Conservation (phyloP, 2,888 invertebrate genomes). For the Neria commutata region DNA sequence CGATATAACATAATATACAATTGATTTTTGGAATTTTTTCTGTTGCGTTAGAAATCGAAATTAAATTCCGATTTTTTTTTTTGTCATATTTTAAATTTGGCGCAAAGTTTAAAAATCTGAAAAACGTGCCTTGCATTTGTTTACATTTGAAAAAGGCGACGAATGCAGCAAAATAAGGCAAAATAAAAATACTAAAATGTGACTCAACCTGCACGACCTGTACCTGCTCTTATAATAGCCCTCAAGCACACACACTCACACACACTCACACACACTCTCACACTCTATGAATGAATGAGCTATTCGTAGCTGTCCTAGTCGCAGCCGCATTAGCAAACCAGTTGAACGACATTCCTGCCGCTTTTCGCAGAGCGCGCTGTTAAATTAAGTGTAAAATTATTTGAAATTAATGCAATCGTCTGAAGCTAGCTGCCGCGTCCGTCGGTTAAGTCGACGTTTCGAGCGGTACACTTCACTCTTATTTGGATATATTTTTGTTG, state of each 20-base stretch:
- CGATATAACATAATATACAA: too few relatives aligned
- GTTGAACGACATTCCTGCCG: background rate
- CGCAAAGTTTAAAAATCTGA: too few relatives aligned
- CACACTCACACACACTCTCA: background rate
- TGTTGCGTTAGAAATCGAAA: too few relatives aligned
- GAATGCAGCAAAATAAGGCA: too few relatives aligned
- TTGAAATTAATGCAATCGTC: background rate
- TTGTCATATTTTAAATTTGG: too few relatives aligned
- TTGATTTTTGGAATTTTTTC: too few relatives aligned
- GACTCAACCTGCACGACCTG: too few relatives aligned
- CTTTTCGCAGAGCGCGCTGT: background rate
- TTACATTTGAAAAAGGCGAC: too few relatives aligned
- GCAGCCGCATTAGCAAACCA: too few relatives aligned
- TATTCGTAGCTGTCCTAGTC: background rate
- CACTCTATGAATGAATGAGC: background rate
- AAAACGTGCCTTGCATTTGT: too few relatives aligned
- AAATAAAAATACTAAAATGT: too few relatives aligned
- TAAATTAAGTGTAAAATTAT: slow-evolving; percentile 1
- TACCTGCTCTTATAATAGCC: background rate
- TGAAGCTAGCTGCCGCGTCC: background rate
- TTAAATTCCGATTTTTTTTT: too few relatives aligned
- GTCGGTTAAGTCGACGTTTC: background rate
- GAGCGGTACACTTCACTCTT: background rate
- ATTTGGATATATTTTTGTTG: background rate
- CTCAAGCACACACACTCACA: background rate